A percentile compares a stretch with the other conserved stretches of the same genome.
Evolutionary conservation across 2,113 vertebrate species (phyloP).

Genomic region (Archocentrus centrarchus): DNA sequence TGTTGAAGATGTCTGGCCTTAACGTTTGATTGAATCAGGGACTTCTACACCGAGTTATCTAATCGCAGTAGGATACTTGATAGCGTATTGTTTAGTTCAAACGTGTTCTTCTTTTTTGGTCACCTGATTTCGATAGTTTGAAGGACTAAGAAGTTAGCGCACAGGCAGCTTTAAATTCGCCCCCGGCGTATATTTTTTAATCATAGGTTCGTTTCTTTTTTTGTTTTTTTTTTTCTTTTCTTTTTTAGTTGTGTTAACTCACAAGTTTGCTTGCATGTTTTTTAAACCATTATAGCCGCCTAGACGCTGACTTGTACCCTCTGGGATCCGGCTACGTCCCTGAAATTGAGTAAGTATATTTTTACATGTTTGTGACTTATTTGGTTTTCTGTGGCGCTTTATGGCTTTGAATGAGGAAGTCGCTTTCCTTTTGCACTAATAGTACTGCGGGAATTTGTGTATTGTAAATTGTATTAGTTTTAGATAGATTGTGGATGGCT

Average conservation of each 20-base stretch:
- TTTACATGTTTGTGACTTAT: neutral
- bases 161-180: neutral
- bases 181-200: neutral
- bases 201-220: neutral
- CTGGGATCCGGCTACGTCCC: slow-evolving; percentile 85
- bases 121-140: slow-evolving; percentile 4
- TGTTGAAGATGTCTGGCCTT: slow-evolving; percentile 72
- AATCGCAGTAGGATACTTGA: neutral
- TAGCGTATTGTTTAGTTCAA: neutral
- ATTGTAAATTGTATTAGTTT: too few relatives aligned
- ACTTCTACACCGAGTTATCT: slow-evolving; percentile 10
- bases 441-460: slow-evolving; percentile 31
- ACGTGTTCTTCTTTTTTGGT: neutral
- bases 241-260: neutral
- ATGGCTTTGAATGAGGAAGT: slow-evolving; percentile 16
- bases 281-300: slow-evolving; percentile 66
- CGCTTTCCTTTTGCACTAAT: neutral
- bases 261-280: slow-evolving; percentile 16
- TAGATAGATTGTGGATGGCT: neutral
- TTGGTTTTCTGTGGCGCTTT: neutral
- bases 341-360: slow-evolving; percentile 82
- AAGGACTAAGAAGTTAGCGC: neutral
- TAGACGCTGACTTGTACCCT: slow-evolving; percentile 86
- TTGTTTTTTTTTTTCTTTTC: too few relatives aligned
- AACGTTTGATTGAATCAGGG: slow-evolving; percentile 47